Evolutionary conservation across 2,797 vertebrate genomes (phyloP).

Genomic region (Karalla daura): DNA sequence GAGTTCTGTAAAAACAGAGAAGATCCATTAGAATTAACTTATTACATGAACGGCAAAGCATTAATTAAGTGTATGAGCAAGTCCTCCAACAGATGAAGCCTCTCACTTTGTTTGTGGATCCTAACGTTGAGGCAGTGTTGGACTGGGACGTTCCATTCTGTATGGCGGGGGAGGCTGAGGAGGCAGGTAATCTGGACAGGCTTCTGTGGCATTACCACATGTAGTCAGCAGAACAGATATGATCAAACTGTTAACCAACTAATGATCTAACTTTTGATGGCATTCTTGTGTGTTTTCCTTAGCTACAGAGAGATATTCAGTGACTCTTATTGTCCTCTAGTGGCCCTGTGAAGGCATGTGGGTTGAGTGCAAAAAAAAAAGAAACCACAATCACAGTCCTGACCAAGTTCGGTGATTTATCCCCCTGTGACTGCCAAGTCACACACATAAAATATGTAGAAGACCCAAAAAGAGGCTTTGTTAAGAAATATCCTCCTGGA

Average conservation of each 20-base stretch:
- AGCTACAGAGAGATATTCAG: slow-evolving; percentile 21
- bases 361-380: slow-evolving; percentile 9
- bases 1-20: slow-evolving; percentile 65
- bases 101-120: slow-evolving; percentile 68
- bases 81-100: not conserved
- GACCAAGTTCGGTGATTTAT: slow-evolving; percentile 28
- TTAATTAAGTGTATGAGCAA: not conserved
- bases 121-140: slow-evolving; percentile 45
- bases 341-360: not conserved
- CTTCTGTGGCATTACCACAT: slow-evolving; percentile 68
- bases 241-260: slow-evolving; percentile 4
- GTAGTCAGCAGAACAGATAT: slow-evolving; percentile 13
- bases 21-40: not conserved
- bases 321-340: slow-evolving; percentile 28
- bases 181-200: slow-evolving; percentile 77
- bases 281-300: slow-evolving; percentile 2
- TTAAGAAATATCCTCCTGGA: slow-evolving; percentile 3
- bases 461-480: not conserved
- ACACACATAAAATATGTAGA: slow-evolving; percentile 29
- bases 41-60: not conserved
- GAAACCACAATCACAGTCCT: slow-evolving; percentile 33
- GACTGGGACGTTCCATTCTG: slow-evolving; percentile 76
- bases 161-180: slow-evolving; percentile 57
- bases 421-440: slow-evolving; percentile 12
- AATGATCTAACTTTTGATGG: slow-evolving; percentile 18